Evolutionary conservation across 2,113 vertebrate species (phyloP).

Genomic region (Narcine bancroftii): DNA sequence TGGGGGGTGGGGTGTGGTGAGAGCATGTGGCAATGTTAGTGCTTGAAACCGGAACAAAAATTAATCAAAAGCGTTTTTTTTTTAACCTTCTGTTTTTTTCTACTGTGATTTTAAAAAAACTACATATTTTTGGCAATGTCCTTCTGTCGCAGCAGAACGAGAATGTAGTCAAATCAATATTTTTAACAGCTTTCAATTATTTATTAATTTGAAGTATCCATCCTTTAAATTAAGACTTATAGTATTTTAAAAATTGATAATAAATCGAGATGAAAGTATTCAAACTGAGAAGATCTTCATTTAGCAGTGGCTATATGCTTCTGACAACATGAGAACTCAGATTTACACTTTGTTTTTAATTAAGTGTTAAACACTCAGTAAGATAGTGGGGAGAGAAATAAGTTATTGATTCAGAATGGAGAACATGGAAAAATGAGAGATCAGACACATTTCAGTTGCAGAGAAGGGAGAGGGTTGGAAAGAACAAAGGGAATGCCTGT

Average conservation of each 20-base stretch:
- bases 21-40: not conserved
- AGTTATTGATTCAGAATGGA: no score
- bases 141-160: not conserved
- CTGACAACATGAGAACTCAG: not conserved
- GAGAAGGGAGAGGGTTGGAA: no score
- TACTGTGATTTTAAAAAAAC: not conserved
- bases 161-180: not conserved
- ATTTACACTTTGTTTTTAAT: not conserved
- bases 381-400: no score
- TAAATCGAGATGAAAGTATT: not conserved
- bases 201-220: not conserved
- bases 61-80: not conserved
- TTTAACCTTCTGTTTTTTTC: not conserved
- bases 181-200: not conserved
- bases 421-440: no score
- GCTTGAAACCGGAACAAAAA: not conserved
- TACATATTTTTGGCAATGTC: not conserved
- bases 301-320: no score
- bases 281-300: not conserved
- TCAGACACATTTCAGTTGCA: no score
- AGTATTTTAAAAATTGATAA: no score
- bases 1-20: no score
- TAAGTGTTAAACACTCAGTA: no score
- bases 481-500: no score
- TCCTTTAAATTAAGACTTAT: not conserved